phyloP scores from a whole-genome alignment of 2,113 vertebrate species.

The Labeo catla region DNA sequence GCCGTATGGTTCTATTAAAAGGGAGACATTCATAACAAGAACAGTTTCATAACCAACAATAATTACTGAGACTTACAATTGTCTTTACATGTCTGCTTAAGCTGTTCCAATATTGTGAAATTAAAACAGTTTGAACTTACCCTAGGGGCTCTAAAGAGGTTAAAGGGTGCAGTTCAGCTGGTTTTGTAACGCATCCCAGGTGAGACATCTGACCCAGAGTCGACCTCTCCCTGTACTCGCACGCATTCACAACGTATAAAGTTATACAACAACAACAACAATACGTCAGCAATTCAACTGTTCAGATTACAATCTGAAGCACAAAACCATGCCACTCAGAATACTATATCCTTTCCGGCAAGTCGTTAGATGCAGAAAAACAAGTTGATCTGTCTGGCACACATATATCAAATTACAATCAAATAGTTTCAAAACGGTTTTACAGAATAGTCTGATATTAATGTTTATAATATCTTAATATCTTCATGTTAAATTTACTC shows the following conservation, averaged over 20 bases:
- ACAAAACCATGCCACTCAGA: not conserved
- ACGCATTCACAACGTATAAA: not conserved
- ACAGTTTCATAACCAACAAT: not conserved
- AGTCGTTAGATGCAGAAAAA: not conserved
- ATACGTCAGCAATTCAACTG: too few species aligned
- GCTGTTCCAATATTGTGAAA: not conserved
- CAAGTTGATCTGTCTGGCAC: not conserved
- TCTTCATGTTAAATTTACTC: too few species aligned
- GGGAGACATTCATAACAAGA: not conserved
- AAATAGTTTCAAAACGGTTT: not conserved
- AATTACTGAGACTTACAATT: not conserved
- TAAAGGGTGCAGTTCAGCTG: not conserved
- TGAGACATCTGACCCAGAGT: not conserved
- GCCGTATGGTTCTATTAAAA: not conserved
- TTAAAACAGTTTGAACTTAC: not conserved
- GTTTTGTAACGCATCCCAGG: not conserved
- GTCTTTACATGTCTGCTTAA: not conserved
- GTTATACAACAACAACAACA: constrained; percentile 20
- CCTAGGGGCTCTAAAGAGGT: not conserved
- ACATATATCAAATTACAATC: not conserved
- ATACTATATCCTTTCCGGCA: not conserved
- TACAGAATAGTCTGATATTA: not conserved
- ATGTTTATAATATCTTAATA: not conserved
- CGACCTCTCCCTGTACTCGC: not conserved
- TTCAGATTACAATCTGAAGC: not conserved